Evolutionary conservation across 2,113 vertebrate genomes (phyloP), one percentile per base, ranked within the genome.

Genomic region (Amia ocellicauda): DNA sequence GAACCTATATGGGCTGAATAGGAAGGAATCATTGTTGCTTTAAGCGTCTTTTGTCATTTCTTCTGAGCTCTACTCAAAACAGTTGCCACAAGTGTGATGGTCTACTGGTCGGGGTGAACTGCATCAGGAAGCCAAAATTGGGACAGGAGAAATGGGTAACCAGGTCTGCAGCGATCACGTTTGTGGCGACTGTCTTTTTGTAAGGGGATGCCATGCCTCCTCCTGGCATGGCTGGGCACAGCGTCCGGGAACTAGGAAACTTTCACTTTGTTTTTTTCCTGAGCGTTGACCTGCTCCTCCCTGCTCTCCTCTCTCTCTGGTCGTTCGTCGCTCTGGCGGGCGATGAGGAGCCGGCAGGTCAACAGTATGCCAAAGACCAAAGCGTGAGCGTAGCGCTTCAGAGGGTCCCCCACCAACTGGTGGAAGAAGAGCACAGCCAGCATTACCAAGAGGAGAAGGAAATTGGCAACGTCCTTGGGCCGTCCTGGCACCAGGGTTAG

Each of bases 281-380:
- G 36, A 80, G 88, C 79, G 36, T 90, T 78, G 74, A 90, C 85
- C 57, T 91, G 91, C 4, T 89, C 84, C 2, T 91, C 93, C 67
- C 87, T 74, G 85, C 81, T 89, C 81, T 96, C 88, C 83, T 97
- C 78, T 81, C 93, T 28, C 77, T 91, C 7, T 0, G 83, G 89
- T 53, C 90, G 88, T 9, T 98, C 96, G 40, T 99, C 97, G 0
- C 91, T 91, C 82, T 98, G 95, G 16, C 96, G 94, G 11, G 96
- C 91, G 1, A 99, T 95, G 22, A 99, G 89, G 70, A 99, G 87
- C 26, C 97, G 96, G 62, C 97, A 98, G 61, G 96, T 98, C 14
- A 99, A 94, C 68, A 99, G 88, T 79, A 99, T 99, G 22, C 97
- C 97, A 49, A 99, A 99, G 70, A 99, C 95, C 11, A 99, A 83